These are phyloP conservation scores for Ypsolopha sequella DNA, from an alignment of 2,888 invertebrate genomes.

Conservation along the genomic window DNA sequence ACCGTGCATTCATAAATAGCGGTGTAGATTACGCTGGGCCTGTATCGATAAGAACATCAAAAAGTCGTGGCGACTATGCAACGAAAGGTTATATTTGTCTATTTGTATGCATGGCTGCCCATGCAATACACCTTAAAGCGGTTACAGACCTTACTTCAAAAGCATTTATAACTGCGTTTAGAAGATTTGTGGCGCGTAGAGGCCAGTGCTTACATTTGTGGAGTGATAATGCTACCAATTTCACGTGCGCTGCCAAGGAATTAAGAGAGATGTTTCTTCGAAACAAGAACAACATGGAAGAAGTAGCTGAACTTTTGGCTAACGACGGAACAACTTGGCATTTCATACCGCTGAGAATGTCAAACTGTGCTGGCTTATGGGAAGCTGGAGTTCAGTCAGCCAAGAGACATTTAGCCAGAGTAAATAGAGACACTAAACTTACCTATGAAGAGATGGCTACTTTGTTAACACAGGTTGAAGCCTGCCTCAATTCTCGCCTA, in stretches of 20 bases:
- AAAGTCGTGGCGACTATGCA: slow-evolving; percentile 3
- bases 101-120: slow-evolving; percentile 9
- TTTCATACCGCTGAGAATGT: slow-evolving; percentile 13
- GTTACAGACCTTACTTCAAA: slow-evolving; percentile 7
- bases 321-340: slow-evolving; percentile 14
- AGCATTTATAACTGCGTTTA: slow-evolving; percentile 8
- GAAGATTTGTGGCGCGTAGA: slow-evolving; percentile 4
- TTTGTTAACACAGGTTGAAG: slow-evolving; percentile 12
- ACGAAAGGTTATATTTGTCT: slow-evolving; percentile 11
- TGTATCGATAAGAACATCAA: slow-evolving; percentile 11
- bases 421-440: slow-evolving; percentile 2
- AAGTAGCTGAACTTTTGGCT: slow-evolving; percentile 5
- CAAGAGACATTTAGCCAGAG: slow-evolving; percentile 7
- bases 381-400: slow-evolving; percentile 9
- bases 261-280: slow-evolving; percentile 8
- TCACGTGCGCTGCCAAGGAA: slow-evolving; percentile 11
- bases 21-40: slow-evolving; percentile 19
- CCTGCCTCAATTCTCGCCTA: slow-evolving; percentile 14
- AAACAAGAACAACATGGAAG: not conserved
- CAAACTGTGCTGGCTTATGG: slow-evolving; percentile 13
- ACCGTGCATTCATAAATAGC: slow-evolving; percentile 2
- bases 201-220: slow-evolving; percentile 6
- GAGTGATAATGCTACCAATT: slow-evolving; percentile 9
- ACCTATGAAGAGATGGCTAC: slow-evolving; percentile 13
- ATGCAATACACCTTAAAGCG: slow-evolving; percentile 9